Conservation (phyloP, 2,113 vertebrate species). For the Archilochus colubris region DNA sequence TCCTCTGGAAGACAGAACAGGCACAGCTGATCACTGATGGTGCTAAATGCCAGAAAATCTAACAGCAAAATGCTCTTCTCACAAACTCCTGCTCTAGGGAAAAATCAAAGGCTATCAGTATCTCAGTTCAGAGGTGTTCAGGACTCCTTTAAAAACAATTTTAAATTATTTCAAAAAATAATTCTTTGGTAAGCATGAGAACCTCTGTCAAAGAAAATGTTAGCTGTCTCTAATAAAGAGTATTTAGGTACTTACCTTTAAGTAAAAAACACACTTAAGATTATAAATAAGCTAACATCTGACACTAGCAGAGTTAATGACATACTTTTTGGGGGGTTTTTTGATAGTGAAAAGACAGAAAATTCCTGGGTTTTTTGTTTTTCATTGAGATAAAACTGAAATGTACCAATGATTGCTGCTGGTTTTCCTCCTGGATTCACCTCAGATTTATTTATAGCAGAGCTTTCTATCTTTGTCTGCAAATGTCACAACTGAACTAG, state of each 20-base stretch:
- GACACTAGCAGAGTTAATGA: neutral
- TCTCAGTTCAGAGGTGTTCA: neutral
- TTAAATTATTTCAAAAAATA: neutral
- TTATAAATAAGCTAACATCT: neutral
- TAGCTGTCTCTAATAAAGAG: neutral
- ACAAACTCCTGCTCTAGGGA: neutral
- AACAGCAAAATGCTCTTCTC: neutral
- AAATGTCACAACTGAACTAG: slow-evolving; percentile 30
- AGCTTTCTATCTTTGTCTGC: slow-evolving; percentile 29
- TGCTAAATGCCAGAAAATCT: neutral
- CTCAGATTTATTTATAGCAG: slow-evolving; percentile 41
- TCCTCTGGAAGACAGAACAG: neutral
- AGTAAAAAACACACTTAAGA: neutral
- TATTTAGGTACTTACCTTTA: too few species aligned
- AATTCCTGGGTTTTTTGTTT: neutral
- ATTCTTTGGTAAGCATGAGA: neutral
- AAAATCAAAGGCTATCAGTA: neutral
- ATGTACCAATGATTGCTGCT: neutral
- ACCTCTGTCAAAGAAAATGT: neutral
- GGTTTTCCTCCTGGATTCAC: neutral
- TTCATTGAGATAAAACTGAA: slow-evolving; percentile 40
- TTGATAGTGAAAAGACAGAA: neutral
- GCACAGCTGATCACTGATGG: neutral
- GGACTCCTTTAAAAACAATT: neutral
- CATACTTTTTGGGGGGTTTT: neutral